A percentile compares a stretch with the other conserved stretches of the same genome.
These are phyloP conservation scores for Mormyrus lacerda DNA, from an alignment of 2,113 vertebrate species.

Conservation along the genomic window DNA sequence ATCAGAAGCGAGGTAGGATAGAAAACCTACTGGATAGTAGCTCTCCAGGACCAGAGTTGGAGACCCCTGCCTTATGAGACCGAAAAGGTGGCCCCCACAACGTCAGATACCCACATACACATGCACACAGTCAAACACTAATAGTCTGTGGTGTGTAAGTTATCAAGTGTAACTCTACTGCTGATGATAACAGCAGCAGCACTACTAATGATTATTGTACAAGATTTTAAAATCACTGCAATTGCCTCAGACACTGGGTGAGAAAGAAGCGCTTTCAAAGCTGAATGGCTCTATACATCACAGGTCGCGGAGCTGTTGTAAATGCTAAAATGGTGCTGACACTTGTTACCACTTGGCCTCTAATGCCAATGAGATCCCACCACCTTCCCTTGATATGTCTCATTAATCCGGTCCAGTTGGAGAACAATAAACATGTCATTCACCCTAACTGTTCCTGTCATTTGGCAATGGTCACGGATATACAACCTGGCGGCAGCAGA, in stretches of 20 bases:
- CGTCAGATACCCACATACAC: not conserved
- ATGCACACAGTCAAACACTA: not conserved
- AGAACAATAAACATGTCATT: constrained; percentile 65
- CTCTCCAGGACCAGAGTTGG: too few species aligned
- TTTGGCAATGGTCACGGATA: constrained; percentile 60
- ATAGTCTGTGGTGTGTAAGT: constrained; percentile 13
- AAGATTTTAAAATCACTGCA: constrained; percentile 34
- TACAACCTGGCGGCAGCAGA: constrained; percentile 47
- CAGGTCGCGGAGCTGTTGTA: not conserved
- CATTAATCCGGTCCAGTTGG: constrained; percentile 55
- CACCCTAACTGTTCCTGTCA: constrained; percentile 60
- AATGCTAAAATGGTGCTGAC: constrained; percentile 41
- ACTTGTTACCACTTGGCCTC: constrained; percentile 48
- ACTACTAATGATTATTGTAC: constrained; percentile 32
- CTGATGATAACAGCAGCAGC: constrained; percentile 37
- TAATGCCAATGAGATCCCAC: constrained; percentile 44
- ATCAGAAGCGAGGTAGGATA: too few species aligned
- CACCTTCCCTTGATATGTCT: constrained; percentile 42
- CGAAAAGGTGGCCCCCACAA: not conserved
- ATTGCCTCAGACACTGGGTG: constrained; percentile 21
- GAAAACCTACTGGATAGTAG: too few species aligned
- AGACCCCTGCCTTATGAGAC: too few species aligned
- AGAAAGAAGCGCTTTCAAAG: constrained; percentile 22
- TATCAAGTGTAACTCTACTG: constrained; percentile 42
- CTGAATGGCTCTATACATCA: constrained; percentile 21